phyloP scores from a whole-genome alignment of 2,113 vertebrate genomes.

The Catharus fuscescens region DNA sequence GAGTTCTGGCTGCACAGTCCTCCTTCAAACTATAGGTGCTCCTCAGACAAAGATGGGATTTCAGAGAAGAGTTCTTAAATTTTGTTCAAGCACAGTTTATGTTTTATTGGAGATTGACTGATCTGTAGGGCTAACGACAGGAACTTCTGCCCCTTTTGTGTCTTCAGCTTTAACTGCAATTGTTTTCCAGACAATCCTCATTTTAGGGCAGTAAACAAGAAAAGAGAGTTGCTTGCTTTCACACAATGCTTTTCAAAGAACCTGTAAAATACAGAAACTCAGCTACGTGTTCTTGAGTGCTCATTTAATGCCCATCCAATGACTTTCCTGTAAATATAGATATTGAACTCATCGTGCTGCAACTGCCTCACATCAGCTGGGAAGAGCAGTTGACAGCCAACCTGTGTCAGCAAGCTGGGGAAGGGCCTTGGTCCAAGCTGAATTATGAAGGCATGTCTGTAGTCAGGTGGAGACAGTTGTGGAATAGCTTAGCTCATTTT shows the following conservation, averaged over 20 bases:
- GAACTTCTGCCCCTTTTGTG: background rate
- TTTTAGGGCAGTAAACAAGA: background rate
- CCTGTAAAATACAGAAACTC: background rate
- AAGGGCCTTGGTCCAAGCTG: slow-evolving; percentile 28
- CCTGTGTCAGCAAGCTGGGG: slow-evolving; percentile 20
- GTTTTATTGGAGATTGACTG: background rate
- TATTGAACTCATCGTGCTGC: background rate
- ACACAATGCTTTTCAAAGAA: background rate
- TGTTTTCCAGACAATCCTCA: background rate
- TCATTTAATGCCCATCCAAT: background rate
- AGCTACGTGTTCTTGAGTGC: background rate
- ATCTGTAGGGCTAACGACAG: background rate
- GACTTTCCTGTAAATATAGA: background rate
- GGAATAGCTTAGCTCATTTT: slow-evolving; percentile 63
- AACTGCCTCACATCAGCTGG: background rate
- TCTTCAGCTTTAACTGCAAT: background rate
- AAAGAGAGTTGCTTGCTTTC: background rate
- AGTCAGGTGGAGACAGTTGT: slow-evolving; percentile 39
- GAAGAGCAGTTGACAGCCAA: background rate
- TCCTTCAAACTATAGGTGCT: background rate
- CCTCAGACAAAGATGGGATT: background rate
- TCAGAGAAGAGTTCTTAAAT: background rate
- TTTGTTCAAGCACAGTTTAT: background rate
- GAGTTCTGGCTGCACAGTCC: background rate
- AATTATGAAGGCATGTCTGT: slow-evolving; percentile 15